Evolutionary conservation across 2,888 invertebrate species (phyloP), one percentile per base, ranked within the genome.

Genomic region (Micropterix aruncella): DNA sequence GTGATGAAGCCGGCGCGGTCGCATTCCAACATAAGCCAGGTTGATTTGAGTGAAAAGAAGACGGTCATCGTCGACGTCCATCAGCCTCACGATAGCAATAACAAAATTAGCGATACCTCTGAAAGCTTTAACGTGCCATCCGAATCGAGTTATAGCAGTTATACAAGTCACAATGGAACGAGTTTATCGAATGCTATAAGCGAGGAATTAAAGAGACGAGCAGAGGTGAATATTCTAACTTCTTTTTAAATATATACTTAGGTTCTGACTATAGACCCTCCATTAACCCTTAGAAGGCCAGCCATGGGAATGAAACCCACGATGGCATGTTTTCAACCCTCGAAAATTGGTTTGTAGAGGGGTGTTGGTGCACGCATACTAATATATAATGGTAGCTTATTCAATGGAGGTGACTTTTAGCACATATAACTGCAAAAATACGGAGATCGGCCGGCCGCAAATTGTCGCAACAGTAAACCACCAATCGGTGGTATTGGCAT

Each of bases 1-100:
- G 67, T 47, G 46, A 51, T 61, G 52, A 70, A 63, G 50, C 65
- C 55, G 52, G 60, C 59, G 40, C 65, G 62, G 53, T 52, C 62
- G 12, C 58, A 55, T 40, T 66, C 61, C 48, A 49, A 53, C 39
- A 50, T 49, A 39, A 59, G 59, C 50, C 46, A 52, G 17, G 56
- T 52, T 46, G 60, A 62, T 50, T 63, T 63, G 45, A 63, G 56
- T 48, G 68, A 71, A 18, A 69, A 70, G 47, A 83, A 83, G 60
- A 80, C 80, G 16, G 79, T 84, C 46, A 77, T 81, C 17, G 85
- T 84, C 5, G 85, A 86, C 60, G 83, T 85, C n/a, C 85, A 85
- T 47, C 68, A 70, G 46, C 61, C 39, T 18, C 43, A 47, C 19
- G 48, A 50, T 43, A 49, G 45, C 3, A 38, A 19, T 44, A 27